Evolutionary conservation across 2,888 invertebrate species (phyloP), one percentile per base, ranked within the genome.

Genomic region (Tiphia femorata): DNA sequence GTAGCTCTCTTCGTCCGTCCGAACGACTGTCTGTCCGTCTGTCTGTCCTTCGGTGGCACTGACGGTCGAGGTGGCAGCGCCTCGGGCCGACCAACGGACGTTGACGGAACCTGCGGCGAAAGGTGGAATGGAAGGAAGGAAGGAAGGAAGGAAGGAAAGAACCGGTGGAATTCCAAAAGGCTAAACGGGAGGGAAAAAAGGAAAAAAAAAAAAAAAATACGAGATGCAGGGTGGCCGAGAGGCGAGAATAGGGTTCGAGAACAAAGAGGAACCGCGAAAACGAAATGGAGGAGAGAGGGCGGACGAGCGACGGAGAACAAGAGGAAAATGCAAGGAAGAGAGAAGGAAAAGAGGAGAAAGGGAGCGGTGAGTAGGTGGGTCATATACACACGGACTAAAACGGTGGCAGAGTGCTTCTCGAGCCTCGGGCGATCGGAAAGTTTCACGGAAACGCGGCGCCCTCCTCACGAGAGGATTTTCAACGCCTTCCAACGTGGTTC

Each of bases 391-490:
- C 29, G 12, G 29, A 42, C 30, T 37, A 27, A n/a, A 49, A 40
- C 17, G 49, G 19, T 3, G 8, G 47, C 30, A 41, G 56, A 58
- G 49, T 57, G 58, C 53, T 54, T 30, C 58, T 53, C 41, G 55
- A 55, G 58, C 71, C 66, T 48, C 41, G 49, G 68, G 70, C 70
- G 68, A 65, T 71, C 58, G 61, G 41, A 51, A 71, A 70, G 68
- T 70, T 66, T 64, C 38, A 40, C 63, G 57, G 63, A 65, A 70
- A 64, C 52, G 58, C 63, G 56, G n/a, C n/a, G n/a, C n/a, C n/a
- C n/a, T 52, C 53, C 61, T 57, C 54, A 30, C 50, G 62, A 62
- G 50, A 47, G 64, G 57, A 67, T 60, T 58, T 59, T 64, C 56
- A 42, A 61, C 55, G 58, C 52, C 49, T 52, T 47, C 43, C 43